phyloP scores from a whole-genome alignment of 2,888 invertebrate species.

The Parascotia fuliginaria region DNA sequence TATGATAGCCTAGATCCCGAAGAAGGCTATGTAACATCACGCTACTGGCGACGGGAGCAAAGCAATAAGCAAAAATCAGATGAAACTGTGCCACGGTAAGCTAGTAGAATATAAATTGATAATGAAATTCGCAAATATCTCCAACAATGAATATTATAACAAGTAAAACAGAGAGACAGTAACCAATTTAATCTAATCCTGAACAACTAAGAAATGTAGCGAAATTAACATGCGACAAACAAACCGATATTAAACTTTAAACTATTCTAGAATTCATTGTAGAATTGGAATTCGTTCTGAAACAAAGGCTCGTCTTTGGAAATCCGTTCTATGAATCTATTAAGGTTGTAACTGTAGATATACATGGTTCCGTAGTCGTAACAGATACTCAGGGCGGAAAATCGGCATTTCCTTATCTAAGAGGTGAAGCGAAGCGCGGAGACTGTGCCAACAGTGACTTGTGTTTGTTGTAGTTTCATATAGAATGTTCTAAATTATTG shows the following conservation, averaged over 20 bases:
- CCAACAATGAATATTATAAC: no score
- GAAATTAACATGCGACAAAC: conserved; percentile 34
- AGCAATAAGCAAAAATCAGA: no score
- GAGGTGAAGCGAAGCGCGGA: conserved; percentile 25
- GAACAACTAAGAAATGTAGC: conserved; percentile 8
- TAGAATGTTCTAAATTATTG: conserved; percentile 2
- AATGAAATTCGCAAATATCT: no score
- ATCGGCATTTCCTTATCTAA: conserved; percentile 53
- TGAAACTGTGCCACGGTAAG: no score
- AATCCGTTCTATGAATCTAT: conserved; percentile 25
- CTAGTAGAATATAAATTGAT: no score
- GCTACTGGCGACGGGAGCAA: no score
- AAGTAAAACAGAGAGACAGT: not conserved
- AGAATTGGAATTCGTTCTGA: conserved; percentile 30
- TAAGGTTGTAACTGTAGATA: conserved; percentile 21
- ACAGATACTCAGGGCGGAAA: conserved; percentile 47
- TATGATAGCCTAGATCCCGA: no score
- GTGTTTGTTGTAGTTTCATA: conserved; percentile 6
- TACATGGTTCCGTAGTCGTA: conserved; percentile 23
- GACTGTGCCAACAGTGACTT: conserved; percentile 6
- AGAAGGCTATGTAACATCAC: no score
- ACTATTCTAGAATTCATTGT: conserved; percentile 26
- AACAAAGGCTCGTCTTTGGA: conserved; percentile 40
- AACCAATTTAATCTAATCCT: not conserved
- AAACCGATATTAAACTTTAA: conserved; percentile 25